These are phyloP conservation scores for Leptodirus hochenwartii DNA, from an alignment of 2,888 invertebrate species.

Conservation along the genomic window DNA sequence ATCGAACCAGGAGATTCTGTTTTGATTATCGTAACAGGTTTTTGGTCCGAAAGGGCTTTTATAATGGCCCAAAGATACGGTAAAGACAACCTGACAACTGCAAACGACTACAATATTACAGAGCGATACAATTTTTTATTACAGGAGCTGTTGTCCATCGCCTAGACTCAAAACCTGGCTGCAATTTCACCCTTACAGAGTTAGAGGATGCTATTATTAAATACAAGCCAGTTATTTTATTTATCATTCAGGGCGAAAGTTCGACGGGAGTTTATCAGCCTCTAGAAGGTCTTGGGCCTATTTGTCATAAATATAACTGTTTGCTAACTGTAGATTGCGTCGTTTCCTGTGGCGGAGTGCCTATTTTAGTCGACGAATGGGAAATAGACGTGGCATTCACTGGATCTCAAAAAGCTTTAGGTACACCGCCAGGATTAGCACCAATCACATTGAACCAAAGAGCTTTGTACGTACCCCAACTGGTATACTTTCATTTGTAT, in stretches of 20 bases:
- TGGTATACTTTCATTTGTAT: slow-evolving; percentile 2
- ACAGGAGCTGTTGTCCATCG: slow-evolving; percentile 26
- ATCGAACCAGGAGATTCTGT: slow-evolving; percentile 57
- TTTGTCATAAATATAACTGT: slow-evolving; percentile 44
- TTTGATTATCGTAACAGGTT: slow-evolving; percentile 56
- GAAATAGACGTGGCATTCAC: slow-evolving; percentile 50
- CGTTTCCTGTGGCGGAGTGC: slow-evolving; percentile 48
- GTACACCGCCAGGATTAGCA: slow-evolving; percentile 50
- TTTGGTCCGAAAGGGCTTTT: slow-evolving; percentile 70
- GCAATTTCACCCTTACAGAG: slow-evolving; percentile 40
- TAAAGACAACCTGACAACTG: slow-evolving; percentile 15
- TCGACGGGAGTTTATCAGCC: slow-evolving; percentile 73
- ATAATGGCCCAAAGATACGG: slow-evolving; percentile 58
- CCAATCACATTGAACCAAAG: slow-evolving; percentile 49
- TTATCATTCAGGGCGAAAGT: slow-evolving; percentile 76
- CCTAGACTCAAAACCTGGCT: slow-evolving; percentile 27
- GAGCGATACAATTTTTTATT: neutral
- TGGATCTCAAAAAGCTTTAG: slow-evolving; percentile 53
- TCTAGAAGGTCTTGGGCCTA: slow-evolving; percentile 53
- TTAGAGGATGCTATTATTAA: slow-evolving; percentile 45
- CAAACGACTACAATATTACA: neutral
- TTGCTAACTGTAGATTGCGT: slow-evolving; percentile 54
- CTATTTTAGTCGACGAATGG: slow-evolving; percentile 48
- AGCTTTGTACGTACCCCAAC: slow-evolving; percentile 33
- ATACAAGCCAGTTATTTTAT: slow-evolving; percentile 51